Percentiles rank a stretch among this genome's conserved stretches.
phyloP scores from a whole-genome alignment of 2,888 invertebrate species.

The Rotaria sp. region DNA sequence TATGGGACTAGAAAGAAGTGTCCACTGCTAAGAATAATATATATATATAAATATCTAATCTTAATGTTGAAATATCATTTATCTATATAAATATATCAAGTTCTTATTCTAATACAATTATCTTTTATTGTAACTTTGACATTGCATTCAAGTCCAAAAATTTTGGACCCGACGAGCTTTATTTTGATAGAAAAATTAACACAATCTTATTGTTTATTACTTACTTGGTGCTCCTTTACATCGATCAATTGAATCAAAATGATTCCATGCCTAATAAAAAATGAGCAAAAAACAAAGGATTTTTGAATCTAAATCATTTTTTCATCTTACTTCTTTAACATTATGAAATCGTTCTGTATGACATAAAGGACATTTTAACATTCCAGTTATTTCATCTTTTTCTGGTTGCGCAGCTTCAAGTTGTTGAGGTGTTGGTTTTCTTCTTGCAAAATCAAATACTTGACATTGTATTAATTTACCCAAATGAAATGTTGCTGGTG shows the following conservation, averaged over 20 bases:
- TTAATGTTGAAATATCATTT: too few species aligned
- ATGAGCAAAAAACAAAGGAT: background rate
- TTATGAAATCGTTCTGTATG: background rate
- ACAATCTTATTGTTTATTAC: background rate
- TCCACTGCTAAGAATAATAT: too few species aligned
- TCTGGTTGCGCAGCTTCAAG: conserved; percentile 34
- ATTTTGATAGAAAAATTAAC: too few species aligned
- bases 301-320: background rate
- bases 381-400: conserved; percentile 34
- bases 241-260: conserved; percentile 72
- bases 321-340: background rate
- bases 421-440: conserved; percentile 30
- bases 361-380: conserved; percentile 37
- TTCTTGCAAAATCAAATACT: conserved; percentile 30
- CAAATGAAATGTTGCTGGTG: conserved; percentile 77
- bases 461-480: conserved; percentile 38
- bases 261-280: conserved; percentile 77
- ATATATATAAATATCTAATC: too few species aligned
- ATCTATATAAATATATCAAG: too few species aligned
- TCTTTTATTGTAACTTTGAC: too few species aligned
- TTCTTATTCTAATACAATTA: too few species aligned
- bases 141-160: too few species aligned
- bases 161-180: too few species aligned
- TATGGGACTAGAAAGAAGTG: too few species aligned
- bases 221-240: background rate